A percentile compares a stretch with the other conserved stretches of the same genome.
Evolutionary conservation across 2,888 invertebrate genomes (phyloP).

Genomic region (Leucozona laternaria): DNA sequence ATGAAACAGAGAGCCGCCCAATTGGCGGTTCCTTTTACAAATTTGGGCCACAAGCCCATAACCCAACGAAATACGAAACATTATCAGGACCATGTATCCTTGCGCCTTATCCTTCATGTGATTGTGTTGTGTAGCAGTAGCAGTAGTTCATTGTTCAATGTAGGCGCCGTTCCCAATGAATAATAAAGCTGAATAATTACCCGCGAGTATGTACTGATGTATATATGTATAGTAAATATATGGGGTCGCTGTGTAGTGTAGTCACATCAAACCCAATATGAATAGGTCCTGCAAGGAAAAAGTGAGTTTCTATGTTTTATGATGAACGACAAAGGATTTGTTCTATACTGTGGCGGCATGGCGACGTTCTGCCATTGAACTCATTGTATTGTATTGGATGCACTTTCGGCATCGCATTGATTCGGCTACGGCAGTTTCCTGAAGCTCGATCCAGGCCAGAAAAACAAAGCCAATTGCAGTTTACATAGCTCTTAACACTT

Average conservation of each 20-base stretch:
- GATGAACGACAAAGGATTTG: constrained; percentile 68
- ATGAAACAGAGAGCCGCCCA: constrained; percentile 65
- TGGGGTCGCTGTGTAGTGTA: constrained; percentile 9
- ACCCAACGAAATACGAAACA: constrained; percentile 22
- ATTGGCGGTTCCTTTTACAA: constrained; percentile 57
- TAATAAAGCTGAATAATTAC: constrained; percentile 73
- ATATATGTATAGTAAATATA: not conserved
- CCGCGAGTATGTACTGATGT: constrained; percentile 25
- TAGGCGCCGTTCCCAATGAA: constrained; percentile 65
- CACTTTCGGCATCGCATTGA: constrained; percentile 68
- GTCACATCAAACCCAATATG: constrained; percentile 15
- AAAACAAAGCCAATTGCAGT: constrained; percentile 66
- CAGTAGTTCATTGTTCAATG: constrained; percentile 63
- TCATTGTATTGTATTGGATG: constrained; percentile 51
- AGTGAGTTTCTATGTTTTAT: constrained; percentile 46
- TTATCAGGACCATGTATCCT: constrained; percentile 39
- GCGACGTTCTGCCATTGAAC: constrained; percentile 64
- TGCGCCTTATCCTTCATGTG: constrained; percentile 60
- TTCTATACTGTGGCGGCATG: constrained; percentile 5
- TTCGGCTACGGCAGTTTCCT: constrained; percentile 26
- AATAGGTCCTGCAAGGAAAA: constrained; percentile 3
- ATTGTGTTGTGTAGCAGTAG: no score
- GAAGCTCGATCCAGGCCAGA: constrained; percentile 20
- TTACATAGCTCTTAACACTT: constrained; percentile 39
- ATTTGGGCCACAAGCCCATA: constrained; percentile 45